A percentile compares a stretch with the other conserved stretches of the same genome.
Evolutionary conservation across 2,113 vertebrate species (phyloP).

Genomic region (Ctenomys sociabilis): DNA sequence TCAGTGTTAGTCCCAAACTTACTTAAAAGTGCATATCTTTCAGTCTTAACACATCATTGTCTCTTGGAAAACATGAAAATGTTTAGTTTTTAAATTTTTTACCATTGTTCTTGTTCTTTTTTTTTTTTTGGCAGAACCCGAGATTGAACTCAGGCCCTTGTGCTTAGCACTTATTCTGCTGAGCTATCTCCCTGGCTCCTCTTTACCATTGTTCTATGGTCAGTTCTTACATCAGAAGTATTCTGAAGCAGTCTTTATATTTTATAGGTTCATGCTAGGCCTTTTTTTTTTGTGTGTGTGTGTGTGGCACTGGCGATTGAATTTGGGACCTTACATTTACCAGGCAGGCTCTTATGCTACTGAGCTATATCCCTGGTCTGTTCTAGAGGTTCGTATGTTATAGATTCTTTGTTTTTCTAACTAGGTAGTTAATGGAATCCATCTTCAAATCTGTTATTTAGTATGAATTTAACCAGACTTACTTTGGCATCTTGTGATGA

Average conservation of each 20-base stretch:
- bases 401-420: background rate
- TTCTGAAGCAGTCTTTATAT: background rate
- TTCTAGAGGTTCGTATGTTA: slow-evolving; percentile 10
- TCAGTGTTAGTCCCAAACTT: background rate
- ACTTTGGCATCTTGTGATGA: background rate
- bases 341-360: too few species aligned
- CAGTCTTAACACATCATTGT: background rate
- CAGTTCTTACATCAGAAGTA: background rate
- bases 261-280: background rate
- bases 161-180: too few species aligned
- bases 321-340: too few species aligned
- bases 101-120: background rate
- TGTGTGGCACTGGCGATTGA: too few species aligned
- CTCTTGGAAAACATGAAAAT: slow-evolving; percentile 10
- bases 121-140: too few species aligned
- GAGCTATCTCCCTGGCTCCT: too few species aligned
- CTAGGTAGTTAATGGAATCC: slow-evolving; percentile 1
- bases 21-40: background rate
- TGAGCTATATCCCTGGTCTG: too few species aligned
- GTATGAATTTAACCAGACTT: background rate
- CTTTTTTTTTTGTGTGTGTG: too few species aligned
- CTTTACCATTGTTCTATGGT: background rate
- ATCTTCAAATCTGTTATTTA: slow-evolving; percentile 34
- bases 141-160: too few species aligned
- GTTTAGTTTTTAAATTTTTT: slow-evolving; percentile 22